Evolutionary conservation across 30 jellyfish, hydroid and myxozoan genomes (phyloP).

Genomic region (Hydractinia symbiolongicarpus): DNA sequence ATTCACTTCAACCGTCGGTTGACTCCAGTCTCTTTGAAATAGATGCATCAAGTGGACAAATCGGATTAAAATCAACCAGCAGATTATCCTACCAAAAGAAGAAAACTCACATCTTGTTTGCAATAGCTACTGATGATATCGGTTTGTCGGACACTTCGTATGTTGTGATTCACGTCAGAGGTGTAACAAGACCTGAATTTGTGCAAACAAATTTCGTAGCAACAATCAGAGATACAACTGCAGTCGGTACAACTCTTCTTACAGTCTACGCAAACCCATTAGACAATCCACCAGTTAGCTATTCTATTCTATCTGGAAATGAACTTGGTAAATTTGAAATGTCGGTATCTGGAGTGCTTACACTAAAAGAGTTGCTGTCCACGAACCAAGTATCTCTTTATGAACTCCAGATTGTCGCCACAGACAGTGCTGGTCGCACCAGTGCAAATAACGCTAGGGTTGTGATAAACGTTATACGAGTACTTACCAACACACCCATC

Average conservation of each 20-base stretch:
- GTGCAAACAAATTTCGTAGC: constrained; percentile 36
- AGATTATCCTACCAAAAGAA: not conserved
- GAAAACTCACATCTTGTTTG: not conserved
- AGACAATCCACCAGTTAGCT: constrained; percentile 43
- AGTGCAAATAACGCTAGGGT: constrained; percentile 1
- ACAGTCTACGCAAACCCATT: constrained; percentile 57
- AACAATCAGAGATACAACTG: constrained; percentile 50
- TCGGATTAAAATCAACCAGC: constrained; percentile 42
- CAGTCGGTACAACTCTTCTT: constrained; percentile 40
- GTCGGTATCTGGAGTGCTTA: constrained; percentile 9
- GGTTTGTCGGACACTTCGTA: constrained; percentile 17
- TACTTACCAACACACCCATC: not conserved
- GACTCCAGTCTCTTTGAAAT: constrained; percentile 38
- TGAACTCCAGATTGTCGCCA: constrained; percentile 5
- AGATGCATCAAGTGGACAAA: constrained; percentile 59
- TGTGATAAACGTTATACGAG: not conserved
- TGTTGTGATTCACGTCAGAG: constrained; percentile 25
- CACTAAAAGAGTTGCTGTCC: not conserved
- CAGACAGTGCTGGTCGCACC: constrained; percentile 4
- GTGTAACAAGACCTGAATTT: constrained; percentile 40
- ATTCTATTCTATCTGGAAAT: constrained; percentile 64
- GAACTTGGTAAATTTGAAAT: constrained; percentile 40
- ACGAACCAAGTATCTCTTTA: not conserved
- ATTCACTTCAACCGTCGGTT: constrained; percentile 26
- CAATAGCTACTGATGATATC: constrained; percentile 5